Conservation (phyloP, 2,888 invertebrate species). For the Dendrolimus pini region DNA sequence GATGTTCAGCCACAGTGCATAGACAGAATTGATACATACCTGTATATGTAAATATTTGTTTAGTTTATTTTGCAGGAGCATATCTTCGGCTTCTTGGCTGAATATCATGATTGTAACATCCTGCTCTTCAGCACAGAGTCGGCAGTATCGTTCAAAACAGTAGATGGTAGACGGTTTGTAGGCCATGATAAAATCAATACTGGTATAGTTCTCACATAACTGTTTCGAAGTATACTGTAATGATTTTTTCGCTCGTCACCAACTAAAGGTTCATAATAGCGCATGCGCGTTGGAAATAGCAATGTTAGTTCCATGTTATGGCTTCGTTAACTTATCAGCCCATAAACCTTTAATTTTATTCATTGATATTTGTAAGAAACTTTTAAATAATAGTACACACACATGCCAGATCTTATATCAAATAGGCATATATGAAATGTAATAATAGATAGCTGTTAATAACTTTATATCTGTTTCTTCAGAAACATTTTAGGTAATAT, state of each 20-base stretch:
- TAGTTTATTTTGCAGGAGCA: constrained; percentile 80
- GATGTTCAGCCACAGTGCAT: too few relatives aligned
- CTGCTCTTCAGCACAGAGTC: constrained; percentile 79
- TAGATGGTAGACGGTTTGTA: not conserved
- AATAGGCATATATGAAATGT: too few relatives aligned
- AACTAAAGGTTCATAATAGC: constrained; percentile 22
- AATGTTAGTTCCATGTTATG: not conserved
- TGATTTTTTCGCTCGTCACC: constrained; percentile 43
- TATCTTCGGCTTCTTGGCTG: constrained; percentile 79
- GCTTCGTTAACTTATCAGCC: too few relatives aligned
- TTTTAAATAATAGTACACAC: too few relatives aligned
- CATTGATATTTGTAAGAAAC: too few relatives aligned
- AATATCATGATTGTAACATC: constrained; percentile 79
- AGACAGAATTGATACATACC: constrained; percentile 42
- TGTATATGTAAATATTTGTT: constrained; percentile 81
- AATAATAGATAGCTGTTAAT: too few relatives aligned
- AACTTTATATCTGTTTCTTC: too few relatives aligned
- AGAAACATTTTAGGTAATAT: too few relatives aligned
- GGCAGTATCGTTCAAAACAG: constrained; percentile 70
- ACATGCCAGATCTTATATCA: too few relatives aligned
- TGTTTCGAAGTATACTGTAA: constrained; percentile 29
- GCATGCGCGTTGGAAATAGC: constrained; percentile 46
- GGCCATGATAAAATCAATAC: constrained; percentile 24
- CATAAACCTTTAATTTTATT: too few relatives aligned
- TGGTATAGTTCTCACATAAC: constrained; percentile 14